Base-by-base conservation (phyloP, 2,113 vertebrate genomes). In the Podocnemis expansa region DNA sequence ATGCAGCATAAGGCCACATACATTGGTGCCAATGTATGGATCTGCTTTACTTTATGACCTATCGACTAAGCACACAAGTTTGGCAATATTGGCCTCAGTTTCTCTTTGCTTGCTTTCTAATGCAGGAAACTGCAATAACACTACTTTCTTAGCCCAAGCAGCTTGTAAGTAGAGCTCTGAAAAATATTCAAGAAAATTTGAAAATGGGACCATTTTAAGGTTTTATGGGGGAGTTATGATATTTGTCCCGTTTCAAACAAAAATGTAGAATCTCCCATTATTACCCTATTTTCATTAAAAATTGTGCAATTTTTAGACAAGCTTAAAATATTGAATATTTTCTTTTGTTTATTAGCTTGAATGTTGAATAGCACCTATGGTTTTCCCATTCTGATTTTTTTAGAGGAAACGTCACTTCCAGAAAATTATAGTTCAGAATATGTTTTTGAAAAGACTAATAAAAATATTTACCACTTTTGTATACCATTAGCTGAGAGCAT, bases 381-480 rank as follows among this genome's bases (percentile, higher is more conserved):
- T 96, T 88, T 87, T 56, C 76, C 93, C 93, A 45, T 90, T 93
- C 87, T 83, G 16, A 27, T 93, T 95, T 90, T n/a, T 0, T 0
- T 60, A 67, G 60, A n/a, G 87, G 78, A 96, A 96, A 85, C 93
- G 73, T 43, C 85, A 91, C 92, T 94, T 93, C 76, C 55, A 81
- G 92, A 89, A 88, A 92, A 91, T 91, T 90, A 3, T 4, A 87
- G 70, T 70, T 87, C 95, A 96, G 67, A 87, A 91, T 90, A 87
- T 60, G 22, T 60, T 85, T 93, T 52, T 52, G 16, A 17, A 16
- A 52, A 52, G 17, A 5, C 14, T 52, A 52, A 52, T 52, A 93
- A 89, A 95, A 82, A 83, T 47, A 82, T 83, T 82, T 0, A 0
- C 84, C 94, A 3, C 79, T 78, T 41, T 93, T 84, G 24, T 86